Evolutionary conservation across 2,797 vertebrate genomes (phyloP).

Genomic region (Etheostoma perlongum): DNA sequence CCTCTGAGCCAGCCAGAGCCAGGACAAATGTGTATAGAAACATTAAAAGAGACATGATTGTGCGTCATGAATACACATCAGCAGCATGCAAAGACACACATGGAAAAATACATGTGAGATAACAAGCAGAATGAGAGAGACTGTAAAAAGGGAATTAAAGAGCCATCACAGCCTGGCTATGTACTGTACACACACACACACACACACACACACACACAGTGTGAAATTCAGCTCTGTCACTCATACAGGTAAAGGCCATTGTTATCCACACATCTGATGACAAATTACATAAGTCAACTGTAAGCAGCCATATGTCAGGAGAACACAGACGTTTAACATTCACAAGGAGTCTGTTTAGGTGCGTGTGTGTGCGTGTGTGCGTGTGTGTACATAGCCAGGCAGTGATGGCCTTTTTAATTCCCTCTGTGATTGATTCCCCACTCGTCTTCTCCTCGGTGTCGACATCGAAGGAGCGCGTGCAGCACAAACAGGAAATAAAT

Average conservation of each 20-base stretch:
- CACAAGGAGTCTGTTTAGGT: conserved; percentile 32
- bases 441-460: conserved; percentile 48
- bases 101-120: conserved; percentile 40
- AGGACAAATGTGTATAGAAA: conserved; percentile 17
- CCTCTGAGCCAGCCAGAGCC: conserved; percentile 5
- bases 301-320: conserved; percentile 30
- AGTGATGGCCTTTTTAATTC: conserved; percentile 63
- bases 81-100: conserved; percentile 11
- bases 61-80: conserved; percentile 5
- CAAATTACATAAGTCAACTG: background rate
- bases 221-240: conserved; percentile 26
- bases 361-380: conserved; percentile 19
- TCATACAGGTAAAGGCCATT: conserved; percentile 37
- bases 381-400: background rate
- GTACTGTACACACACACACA: conserved; percentile 17
- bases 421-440: conserved; percentile 66
- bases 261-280: conserved; percentile 1
- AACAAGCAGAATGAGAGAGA: background rate
- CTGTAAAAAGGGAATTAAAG: conserved; percentile 52
- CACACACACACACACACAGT: conserved; percentile 31
- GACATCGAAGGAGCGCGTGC: conserved; percentile 41
- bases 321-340: conserved; percentile 28
- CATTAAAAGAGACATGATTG: conserved; percentile 33
- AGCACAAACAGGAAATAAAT: conserved; percentile 73
- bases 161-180: conserved; percentile 35